These are phyloP conservation scores for Philereme vetulata DNA, from an alignment of 2,888 invertebrate species.

Conservation along the genomic window DNA sequence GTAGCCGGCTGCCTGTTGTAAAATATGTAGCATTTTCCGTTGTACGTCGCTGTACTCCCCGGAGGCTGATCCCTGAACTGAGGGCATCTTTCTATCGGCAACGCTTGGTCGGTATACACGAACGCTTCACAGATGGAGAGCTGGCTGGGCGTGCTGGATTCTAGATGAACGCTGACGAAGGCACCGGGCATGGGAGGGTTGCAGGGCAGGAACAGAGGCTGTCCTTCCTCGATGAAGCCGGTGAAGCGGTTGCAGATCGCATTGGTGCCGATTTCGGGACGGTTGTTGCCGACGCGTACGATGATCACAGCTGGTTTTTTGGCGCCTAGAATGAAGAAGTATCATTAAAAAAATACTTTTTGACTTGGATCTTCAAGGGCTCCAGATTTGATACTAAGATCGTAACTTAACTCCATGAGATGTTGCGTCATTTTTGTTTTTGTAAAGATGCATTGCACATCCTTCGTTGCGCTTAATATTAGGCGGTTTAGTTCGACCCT, in stretches of 20 bases:
- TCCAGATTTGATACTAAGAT: too few relatives aligned
- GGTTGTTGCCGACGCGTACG: slow-evolving; percentile 95
- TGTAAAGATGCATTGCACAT: too few relatives aligned
- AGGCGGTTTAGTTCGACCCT: too few relatives aligned
- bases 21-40: slow-evolving; percentile 97
- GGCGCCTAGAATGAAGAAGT: slow-evolving; percentile 78
- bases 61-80: slow-evolving; percentile 96
- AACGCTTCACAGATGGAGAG: slow-evolving; percentile 96
- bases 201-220: slow-evolving; percentile 95
- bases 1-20: slow-evolving; percentile 93
- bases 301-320: slow-evolving; percentile 93
- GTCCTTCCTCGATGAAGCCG: slow-evolving; percentile 93
- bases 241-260: slow-evolving; percentile 96
- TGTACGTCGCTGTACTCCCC: slow-evolving; percentile 96
- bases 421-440: too few relatives aligned
- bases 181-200: slow-evolving; percentile 98
- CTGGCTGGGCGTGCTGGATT: slow-evolving; percentile 88
- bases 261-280: slow-evolving; percentile 95
- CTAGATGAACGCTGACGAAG: slow-evolving; percentile 95
- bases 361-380: too few relatives aligned
- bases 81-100: slow-evolving; percentile 96
- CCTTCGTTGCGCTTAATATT: too few relatives aligned
- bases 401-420: too few relatives aligned
- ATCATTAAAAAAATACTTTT: not conserved
- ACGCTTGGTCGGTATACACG: slow-evolving; percentile 95